Evolutionary conservation across 2,888 invertebrate genomes (phyloP).

Genomic region (Mesoligia furuncula): DNA sequence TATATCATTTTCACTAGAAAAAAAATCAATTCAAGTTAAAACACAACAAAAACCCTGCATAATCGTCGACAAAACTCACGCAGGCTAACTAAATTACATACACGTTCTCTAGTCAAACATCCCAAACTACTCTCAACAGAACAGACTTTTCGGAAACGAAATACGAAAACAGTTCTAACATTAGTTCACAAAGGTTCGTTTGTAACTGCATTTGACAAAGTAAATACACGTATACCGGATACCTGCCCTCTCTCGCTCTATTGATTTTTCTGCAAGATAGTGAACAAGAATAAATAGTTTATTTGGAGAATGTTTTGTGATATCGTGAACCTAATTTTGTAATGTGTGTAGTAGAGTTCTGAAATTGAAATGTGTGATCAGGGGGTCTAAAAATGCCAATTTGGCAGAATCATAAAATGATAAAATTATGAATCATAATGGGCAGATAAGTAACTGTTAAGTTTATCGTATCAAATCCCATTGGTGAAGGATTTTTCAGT

Average conservation of each 20-base stretch:
- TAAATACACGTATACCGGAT: constrained; percentile 46
- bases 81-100: constrained; percentile 29
- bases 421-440: no score
- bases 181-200: constrained; percentile 60
- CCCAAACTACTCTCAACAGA: constrained; percentile 6
- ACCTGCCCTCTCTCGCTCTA: constrained; percentile 41
- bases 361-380: background rate
- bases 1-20: background rate
- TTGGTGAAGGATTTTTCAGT: no score
- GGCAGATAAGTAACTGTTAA: no score
- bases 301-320: constrained; percentile 12
- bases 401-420: no score
- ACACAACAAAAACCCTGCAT: background rate
- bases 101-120: constrained; percentile 30
- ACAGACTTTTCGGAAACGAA: constrained; percentile 40
- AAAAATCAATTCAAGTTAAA: background rate
- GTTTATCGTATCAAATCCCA: no score
- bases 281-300: constrained; percentile 41
- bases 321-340: constrained; percentile 18
- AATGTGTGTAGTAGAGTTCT: background rate
- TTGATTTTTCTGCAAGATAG: constrained; percentile 57
- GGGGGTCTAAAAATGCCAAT: no score
- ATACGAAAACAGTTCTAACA: constrained; percentile 36
- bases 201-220: constrained; percentile 63
- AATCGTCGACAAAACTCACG: background rate